A percentile compares a stretch with the other conserved stretches of the same genome.
Conservation (phyloP, 2,797 vertebrate species). For the Lepus townsendii region DNA sequence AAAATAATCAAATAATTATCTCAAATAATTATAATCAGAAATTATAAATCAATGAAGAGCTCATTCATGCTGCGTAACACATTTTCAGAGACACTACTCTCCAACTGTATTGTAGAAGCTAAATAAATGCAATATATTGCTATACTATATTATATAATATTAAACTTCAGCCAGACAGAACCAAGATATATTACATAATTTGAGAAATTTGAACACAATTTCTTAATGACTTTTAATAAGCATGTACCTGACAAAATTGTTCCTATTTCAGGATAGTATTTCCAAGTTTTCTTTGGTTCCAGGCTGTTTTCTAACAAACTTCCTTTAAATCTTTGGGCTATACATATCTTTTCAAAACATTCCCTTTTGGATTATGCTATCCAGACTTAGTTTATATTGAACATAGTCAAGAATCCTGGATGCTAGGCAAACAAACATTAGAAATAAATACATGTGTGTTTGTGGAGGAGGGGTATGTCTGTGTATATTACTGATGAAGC, state of each 20-base stretch:
- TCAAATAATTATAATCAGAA: conserved; percentile 13
- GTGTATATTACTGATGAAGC: not conserved
- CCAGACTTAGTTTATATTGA: not conserved
- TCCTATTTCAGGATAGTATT: not conserved
- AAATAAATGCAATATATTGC: too few relatives aligned
- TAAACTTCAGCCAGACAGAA: not conserved
- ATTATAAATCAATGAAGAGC: not conserved
- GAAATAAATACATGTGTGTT: not conserved
- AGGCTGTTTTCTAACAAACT: not conserved
- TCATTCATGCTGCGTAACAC: not conserved
- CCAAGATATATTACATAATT: not conserved
- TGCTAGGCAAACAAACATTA: not conserved
- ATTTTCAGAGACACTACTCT: not conserved
- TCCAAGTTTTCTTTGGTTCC: not conserved
- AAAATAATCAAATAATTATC: not conserved
- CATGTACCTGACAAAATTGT: not conserved
- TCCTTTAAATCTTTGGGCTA: not conserved
- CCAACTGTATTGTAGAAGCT: not conserved
- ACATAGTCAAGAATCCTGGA: not conserved
- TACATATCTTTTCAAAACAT: not conserved
- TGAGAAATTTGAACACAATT: not conserved
- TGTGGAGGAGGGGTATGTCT: too few relatives aligned
- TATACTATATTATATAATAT: not conserved
- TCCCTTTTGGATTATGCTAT: not conserved
- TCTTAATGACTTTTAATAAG: not conserved